Evolutionary conservation across 2,797 vertebrate species (phyloP), one percentile per base, ranked within the genome.

Genomic region (Oreortyx pictus): DNA sequence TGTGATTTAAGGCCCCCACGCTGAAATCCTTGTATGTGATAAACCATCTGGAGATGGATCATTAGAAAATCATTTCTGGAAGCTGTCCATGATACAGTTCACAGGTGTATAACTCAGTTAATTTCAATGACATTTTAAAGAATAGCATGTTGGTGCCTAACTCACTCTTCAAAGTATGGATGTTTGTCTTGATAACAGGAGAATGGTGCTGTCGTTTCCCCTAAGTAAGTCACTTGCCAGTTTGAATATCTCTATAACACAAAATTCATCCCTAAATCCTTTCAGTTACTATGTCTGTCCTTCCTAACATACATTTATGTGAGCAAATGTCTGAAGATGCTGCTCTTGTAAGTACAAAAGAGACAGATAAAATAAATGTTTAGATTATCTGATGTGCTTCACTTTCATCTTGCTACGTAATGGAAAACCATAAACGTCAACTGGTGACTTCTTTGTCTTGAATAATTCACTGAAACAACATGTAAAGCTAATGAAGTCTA

Each of bases 61-160:
- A 70, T 86, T 75, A 92, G 62, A 75, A 93, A 92, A 87, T 92
- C 43, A 75, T 87, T 93, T 73, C 43, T 76, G 66, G 50, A 86
- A 94, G 14, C 44, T 71, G 31, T 62, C 57, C 52, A 41, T 85
- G 59, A 73, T 81, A 50, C 59, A 66, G 62, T 89, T 92, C 90
- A 90, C 84, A 90, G 61, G 75, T 75, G 62, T 93, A 35, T 59
- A 75, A 78, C 61, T 91, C 11, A 5, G 65, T 82, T 95, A 86
- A 95, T 89, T 96, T 78, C 41, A 80, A 61, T 59, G 62, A 19
- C 60, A 85, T 89, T 96, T 93, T 78, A 78, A 90, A 91, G 7
- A 50, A 46, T 66, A 18, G 11, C 61, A 61, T 16, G 33, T 82
- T 85, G 68, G 56, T 60, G 56, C 15, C 66, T 72, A 65, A 31